Conservation (phyloP, 1,140 invertebrate genomes). For the Druon quercuslanigerum region DNA sequence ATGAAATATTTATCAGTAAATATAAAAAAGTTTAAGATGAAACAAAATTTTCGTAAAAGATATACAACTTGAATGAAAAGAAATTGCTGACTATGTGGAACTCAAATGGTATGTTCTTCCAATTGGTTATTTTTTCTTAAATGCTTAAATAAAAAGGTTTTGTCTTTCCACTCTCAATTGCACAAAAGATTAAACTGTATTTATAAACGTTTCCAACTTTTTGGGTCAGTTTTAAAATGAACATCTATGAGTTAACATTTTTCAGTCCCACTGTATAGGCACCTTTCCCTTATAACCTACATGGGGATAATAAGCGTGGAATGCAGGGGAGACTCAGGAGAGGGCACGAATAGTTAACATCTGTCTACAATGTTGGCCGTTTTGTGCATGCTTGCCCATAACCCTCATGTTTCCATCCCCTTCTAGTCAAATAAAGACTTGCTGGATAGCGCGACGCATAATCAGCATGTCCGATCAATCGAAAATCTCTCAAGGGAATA, state of each 20-base stretch:
- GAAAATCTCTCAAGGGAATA: slow-evolving; percentile 44
- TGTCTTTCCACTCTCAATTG: too few relatives aligned
- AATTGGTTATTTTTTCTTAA: too few relatives aligned
- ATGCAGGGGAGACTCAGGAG: slow-evolving; percentile 59
- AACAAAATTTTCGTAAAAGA: too few relatives aligned
- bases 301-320: slow-evolving; percentile 45
- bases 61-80: too few relatives aligned
- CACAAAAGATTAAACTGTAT: too few relatives aligned
- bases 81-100: too few relatives aligned
- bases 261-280: neutral
- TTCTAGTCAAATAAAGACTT: slow-evolving; percentile 53
- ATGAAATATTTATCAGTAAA: too few relatives aligned
- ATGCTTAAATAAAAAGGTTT: too few relatives aligned
- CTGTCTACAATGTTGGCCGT: slow-evolving; percentile 65
- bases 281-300: neutral
- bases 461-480: slow-evolving; percentile 47
- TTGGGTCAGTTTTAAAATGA: too few relatives aligned
- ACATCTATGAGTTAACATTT: neutral
- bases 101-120: too few relatives aligned
- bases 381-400: slow-evolving; percentile 66
- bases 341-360: slow-evolving; percentile 71
- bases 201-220: too few relatives aligned
- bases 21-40: too few relatives aligned
- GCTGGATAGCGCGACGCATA: slow-evolving; percentile 35
- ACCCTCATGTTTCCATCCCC: slow-evolving; percentile 59